Evolutionary conservation across 2,113 vertebrate genomes (phyloP), one percentile per base, ranked within the genome.

Genomic region (Aspidoscelis tigris): DNA sequence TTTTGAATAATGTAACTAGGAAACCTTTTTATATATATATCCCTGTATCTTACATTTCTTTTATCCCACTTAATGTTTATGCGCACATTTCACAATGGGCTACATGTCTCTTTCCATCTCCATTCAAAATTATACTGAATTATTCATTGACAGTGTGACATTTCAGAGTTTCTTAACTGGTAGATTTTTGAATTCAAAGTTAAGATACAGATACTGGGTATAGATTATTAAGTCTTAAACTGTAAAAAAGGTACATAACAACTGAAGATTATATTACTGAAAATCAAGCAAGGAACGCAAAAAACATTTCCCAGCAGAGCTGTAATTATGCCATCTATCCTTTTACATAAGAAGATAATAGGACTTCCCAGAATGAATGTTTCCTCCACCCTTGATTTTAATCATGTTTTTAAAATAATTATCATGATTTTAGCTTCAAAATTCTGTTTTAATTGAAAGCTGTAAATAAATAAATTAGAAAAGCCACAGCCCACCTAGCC

Each of bases 111-210:
- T 76, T 72, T 85, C 3, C 5, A 78, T 74, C 89, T 89, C 14
- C 2, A 44, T 22, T 84, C 71, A 64, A 84, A 82, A 88, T 75
- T 66, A 50, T 47, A 81, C 1, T 76, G 2, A 81, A 73, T 81
- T 90, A 81, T 80, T 92, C n/a, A 75, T 14, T 89, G 53, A 92
- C 87, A 72, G 4, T 58, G 70, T 69, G 1, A 2, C 21, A 82
- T 43, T 44, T 87, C 1, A 39, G 73, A 9, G 24, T 26, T 65
- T 47, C 1, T 78, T 69, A 82, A 0, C 0, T 79, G 82, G 33
- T 83, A 0, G 0, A 0, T 5, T 14, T 79, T 58, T 81, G 0
- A 12, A 86, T 78, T 88, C 88, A 0, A 0, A 0, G 61, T 44
- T 84, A 79, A 79, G 65, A 47, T 66, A 26, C 8, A 80, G 24